Evolutionary conservation across 2,888 invertebrate species (phyloP), one percentile per base, ranked within the genome.

Genomic region (Troglohyphantes excavatus): DNA sequence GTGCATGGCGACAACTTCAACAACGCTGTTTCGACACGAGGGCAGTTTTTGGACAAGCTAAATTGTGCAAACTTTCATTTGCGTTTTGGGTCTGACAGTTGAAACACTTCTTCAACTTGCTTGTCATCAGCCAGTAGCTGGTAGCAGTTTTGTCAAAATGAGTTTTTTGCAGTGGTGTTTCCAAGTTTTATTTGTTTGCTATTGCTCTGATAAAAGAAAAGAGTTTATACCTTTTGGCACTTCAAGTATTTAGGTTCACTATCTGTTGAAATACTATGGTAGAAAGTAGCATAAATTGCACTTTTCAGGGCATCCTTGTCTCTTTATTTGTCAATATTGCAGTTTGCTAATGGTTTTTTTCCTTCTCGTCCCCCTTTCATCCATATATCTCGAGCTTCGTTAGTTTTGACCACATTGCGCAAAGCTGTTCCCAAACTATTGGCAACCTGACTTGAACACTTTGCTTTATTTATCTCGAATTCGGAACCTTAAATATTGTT

Each of bases 361-460:
- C 23, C 19, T 27, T 65, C 13, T 63, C n/a, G 26, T 43, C 23
- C 27, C 1, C 75, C 84, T 19, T 75, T 75, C 26, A 84, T 23
- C 2, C 65, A 46, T 5, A 84, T 53, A 9, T 75, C 26, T 65
- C 21, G 29, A n/a, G 0, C 65, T 21, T 27, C 46, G 75, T 6
- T 65, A 65, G 19, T 63, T 75, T n/a, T 75, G n/a, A n/a, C n/a
- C 84, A 21, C 19, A 29, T 75, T 43, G 27, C 67, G 39, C 7
- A 84, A 23, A n/a, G 27, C 73, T 43, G 70, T 82, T 26, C 82
- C 63, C 26, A 83, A 43, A 17, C 72, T 17, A 11, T 82, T 82
- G 46, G 13, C 21, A 9, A 82, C 59, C 21, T 70, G 82, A 13
- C 70, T 82, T 23, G 73, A 21, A 11, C 83, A 83, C 21, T 83